These are phyloP conservation scores for Serripes groenlandicus DNA, from an alignment of 2,888 invertebrate species.

Conservation along the genomic window DNA sequence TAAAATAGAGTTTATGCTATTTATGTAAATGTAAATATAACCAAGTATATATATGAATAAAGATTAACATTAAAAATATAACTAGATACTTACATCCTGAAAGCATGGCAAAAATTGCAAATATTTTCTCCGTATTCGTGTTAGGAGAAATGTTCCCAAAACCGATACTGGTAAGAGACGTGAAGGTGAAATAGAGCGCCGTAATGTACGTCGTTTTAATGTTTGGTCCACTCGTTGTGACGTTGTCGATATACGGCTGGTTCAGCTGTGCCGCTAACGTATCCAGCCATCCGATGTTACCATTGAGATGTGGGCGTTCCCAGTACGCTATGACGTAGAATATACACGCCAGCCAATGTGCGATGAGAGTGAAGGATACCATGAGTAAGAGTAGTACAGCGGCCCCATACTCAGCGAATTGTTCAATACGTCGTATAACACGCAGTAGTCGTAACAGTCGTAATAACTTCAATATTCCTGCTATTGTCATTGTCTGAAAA, in stretches of 20 bases:
- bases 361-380: slow-evolving; percentile 86
- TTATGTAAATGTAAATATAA: too few species aligned
- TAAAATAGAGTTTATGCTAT: too few species aligned
- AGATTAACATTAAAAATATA: too few species aligned
- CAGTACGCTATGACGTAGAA: slow-evolving; percentile 86
- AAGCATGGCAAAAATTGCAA: slow-evolving; percentile 87
- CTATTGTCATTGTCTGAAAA: slow-evolving; percentile 85
- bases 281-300: slow-evolving; percentile 82
- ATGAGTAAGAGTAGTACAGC: slow-evolving; percentile 86
- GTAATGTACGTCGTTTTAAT: slow-evolving; percentile 86
- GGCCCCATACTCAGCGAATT: slow-evolving; percentile 86
- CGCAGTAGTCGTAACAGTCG: slow-evolving; percentile 85
- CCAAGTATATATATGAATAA: too few species aligned
- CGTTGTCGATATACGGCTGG: slow-evolving; percentile 83
- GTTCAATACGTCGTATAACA: slow-evolving; percentile 85
- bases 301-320: slow-evolving; percentile 82
- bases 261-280: slow-evolving; percentile 81
- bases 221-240: slow-evolving; percentile 85
- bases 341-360: slow-evolving; percentile 86
- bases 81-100: slow-evolving; percentile 86
- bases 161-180: slow-evolving; percentile 86
- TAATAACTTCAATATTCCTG: slow-evolving; percentile 85
- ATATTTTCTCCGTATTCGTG: slow-evolving; percentile 86
- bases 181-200: slow-evolving; percentile 86
- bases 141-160: slow-evolving; percentile 87